Evolutionary conservation across 2,797 vertebrate species (phyloP), one percentile per base, ranked within the genome.

Genomic region (Labroides dimidiatus): DNA sequence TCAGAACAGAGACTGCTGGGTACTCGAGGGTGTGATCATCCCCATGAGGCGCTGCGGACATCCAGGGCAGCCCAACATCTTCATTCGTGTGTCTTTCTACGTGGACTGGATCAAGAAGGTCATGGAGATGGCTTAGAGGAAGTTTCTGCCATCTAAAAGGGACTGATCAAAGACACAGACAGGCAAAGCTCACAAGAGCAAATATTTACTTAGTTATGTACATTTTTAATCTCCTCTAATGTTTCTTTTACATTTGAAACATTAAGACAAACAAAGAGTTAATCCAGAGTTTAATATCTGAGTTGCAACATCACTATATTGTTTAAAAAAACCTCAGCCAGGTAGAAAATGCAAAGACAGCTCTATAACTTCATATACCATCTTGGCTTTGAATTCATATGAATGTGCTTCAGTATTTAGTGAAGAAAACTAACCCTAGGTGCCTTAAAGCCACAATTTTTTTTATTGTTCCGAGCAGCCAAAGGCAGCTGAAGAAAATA

Each of bases 51-150:
- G 98, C 67, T 99, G 98, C 0, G 97, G 96, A 64, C 94, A 95
- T 90, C 91, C 87, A 0, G 95, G 94, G 9, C 95, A 96, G 79
- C 98, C 98, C 0, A 96, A 95, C 57, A 91, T 98, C 91, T 99
- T 97, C 88, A 95, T 94, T 77, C 96, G 97, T 0, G 92, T 98
- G 55, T 98, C 98, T 0, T 89, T 96, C 61, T 99, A 97, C 0
- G 96, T 97, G 7, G 95, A 99, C 91, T 99, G 98, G 98, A 97
- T 99, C 84, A 95, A 97, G 89, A 99, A 99, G 84, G 97, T 97
- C 91, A 95, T 98, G 93, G 94, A 93, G 85, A 94, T 99, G 94
- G 93, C 92, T 61, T 99, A 95, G 79, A 47, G 30, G 24, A 39
- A 8, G 37, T 45, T 4, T 47, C 48, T 8, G 44, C 30, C 30